Conservation (phyloP, 2,113 vertebrate species). For the Indri indri region DNA sequence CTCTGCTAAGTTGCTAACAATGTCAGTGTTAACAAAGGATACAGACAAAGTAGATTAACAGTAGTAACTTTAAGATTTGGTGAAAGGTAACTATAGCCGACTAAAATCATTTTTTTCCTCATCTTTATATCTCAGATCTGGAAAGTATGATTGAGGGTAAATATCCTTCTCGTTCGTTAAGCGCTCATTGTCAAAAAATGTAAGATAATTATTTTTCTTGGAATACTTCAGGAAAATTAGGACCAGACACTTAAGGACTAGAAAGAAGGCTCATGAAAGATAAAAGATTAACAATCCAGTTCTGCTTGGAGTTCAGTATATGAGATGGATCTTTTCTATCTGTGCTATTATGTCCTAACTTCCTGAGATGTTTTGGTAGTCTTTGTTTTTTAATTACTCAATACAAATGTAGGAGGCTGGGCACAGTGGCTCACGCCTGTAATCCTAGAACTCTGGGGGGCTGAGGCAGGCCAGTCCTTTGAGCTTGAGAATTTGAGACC, state of each 20-base stretch:
- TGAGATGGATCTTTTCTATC: background rate
- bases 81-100: background rate
- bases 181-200: background rate
- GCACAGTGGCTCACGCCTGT: no score
- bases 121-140: background rate
- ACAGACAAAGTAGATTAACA: background rate
- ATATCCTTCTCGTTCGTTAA: background rate
- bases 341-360: background rate
- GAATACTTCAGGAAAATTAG: background rate
- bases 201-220: background rate
- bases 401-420: background rate
- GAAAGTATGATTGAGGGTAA: background rate
- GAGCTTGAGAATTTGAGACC: no score
- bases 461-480: no score
- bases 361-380: background rate
- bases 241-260: background rate
- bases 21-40: background rate
- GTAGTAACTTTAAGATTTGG: background rate
- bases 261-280: background rate
- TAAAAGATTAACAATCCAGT: background rate
- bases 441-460: no score
- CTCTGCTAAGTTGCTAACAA: background rate
- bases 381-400: background rate
- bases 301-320: background rate
- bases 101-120: background rate